Base-by-base conservation (phyloP, 1,140 invertebrate species). In the Helicoverpa armigera region DNA sequence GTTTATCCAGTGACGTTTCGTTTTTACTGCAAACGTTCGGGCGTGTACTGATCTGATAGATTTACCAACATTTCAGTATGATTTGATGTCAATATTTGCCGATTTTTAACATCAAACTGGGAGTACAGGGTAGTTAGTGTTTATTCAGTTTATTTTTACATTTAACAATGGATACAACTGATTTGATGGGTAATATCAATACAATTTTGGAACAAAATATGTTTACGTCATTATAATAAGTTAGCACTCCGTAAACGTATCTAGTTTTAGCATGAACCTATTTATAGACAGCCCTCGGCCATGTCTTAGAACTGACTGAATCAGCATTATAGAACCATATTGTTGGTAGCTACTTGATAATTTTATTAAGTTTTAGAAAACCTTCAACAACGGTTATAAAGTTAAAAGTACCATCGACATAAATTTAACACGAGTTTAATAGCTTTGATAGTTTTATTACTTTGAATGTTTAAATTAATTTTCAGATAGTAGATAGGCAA, bases 391-490 rank as follows among this genome's bases (percentile, higher is more conserved):
- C 61, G 14, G 53, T 43, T 43, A 63, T 51, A 35, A 79, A 80
- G 18, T 79, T 83, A 56, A 67, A 69, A 82, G 76, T 61, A 80
- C 61, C 63, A 74, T 72, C 72, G 23, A 70, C 70, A 79, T 75
- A 18, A 75, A 82, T 67, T 82, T 16, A 61, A 75, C 73, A 63
- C 18, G 73, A 67, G 51, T 67, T 80, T 73, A 31, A 73, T 58
- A 56, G 2, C 56, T 73, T 43, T 58, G 53, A 54, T 58, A 58
- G 70, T 35, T 73, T 73, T 73, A 73, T 58, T 58, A 35, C 70
- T 73, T 58, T 58, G n/a, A 70, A 70, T 29, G 67, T 54, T 72
- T 29, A 31, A 51, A 73, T 73, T 58, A 73, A 14, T 73, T 73
- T 35, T 9, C 29, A n/a, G 29, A 54, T 73, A 35, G 70, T 73